Evolutionary conservation across 1,140 invertebrate genomes (phyloP).

Genomic region (Zaprionus ornatus): DNA sequence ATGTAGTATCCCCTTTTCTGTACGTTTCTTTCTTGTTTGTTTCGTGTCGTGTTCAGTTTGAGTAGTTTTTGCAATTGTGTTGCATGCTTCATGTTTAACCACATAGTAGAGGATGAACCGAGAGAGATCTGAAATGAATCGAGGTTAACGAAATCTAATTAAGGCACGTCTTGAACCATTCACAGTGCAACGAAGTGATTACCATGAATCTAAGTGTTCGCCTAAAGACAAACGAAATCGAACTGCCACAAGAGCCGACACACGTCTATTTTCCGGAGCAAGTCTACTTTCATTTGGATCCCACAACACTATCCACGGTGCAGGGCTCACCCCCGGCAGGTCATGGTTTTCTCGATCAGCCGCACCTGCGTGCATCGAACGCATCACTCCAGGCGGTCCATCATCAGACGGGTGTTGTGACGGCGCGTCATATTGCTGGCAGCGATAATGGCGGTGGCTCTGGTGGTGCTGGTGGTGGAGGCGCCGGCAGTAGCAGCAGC

Average conservation of each 20-base stretch:
- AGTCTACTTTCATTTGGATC: constrained; percentile 76
- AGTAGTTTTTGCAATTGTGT: constrained; percentile 43
- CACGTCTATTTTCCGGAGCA: constrained; percentile 78
- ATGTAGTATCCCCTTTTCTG: constrained; percentile 3
- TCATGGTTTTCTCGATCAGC: constrained; percentile 66
- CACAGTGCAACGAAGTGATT: constrained; percentile 81
- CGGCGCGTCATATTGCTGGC: constrained; percentile 31
- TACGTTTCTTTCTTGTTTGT: constrained; percentile 16
- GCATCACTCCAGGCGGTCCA: constrained; percentile 70
- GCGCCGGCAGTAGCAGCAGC: constrained; percentile 47
- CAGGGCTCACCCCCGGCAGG: constrained; percentile 57
- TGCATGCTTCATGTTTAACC: constrained; percentile 62
- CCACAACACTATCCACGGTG: constrained; percentile 53
- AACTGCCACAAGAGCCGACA: constrained; percentile 83
- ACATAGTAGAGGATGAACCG: neutral
- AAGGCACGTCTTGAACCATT: constrained; percentile 2
- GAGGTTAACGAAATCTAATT: constrained; percentile 12
- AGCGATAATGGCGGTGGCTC: constrained; percentile 24
- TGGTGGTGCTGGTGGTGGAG: constrained; percentile 26
- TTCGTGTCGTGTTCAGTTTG: constrained; percentile 46
- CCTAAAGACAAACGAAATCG: constrained; percentile 85
- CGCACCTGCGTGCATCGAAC: constrained; percentile 73
- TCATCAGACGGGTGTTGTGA: constrained; percentile 32
- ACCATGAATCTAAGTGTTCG: constrained; percentile 85
- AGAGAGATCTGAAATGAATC: constrained; percentile 3